Percentiles rank a stretch among this genome's conserved stretches.
Conservation (phyloP, 2,113 vertebrate genomes). For the Casuarius casuarius region DNA sequence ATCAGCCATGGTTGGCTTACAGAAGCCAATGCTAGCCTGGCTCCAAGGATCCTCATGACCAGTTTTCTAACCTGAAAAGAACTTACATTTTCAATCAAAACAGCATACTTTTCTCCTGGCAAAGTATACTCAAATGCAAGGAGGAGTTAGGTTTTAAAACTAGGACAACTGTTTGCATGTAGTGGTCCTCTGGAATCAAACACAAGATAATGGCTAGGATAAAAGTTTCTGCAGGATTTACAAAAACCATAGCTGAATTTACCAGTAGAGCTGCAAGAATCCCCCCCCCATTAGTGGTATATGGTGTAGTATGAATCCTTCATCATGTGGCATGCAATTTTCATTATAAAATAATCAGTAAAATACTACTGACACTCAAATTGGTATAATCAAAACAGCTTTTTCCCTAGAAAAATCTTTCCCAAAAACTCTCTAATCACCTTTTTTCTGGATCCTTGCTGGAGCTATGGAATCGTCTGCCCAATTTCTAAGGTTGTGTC, state of each 20-base stretch:
- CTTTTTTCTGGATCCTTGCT: neutral
- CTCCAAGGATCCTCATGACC: neutral
- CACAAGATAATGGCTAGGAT: neutral
- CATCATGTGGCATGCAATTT: neutral
- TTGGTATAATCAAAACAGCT: neutral
- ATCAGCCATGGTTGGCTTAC: neutral
- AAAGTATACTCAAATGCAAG: neutral
- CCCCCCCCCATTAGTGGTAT: rapidly evolving
- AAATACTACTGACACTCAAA: neutral
- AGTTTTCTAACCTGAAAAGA: neutral
- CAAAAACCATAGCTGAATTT: neutral
- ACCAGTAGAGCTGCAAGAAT: neutral
- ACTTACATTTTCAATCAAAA: neutral
- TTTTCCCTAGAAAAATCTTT: neutral
- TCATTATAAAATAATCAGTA: neutral
- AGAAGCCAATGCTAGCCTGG: neutral
- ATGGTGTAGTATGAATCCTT: neutral
- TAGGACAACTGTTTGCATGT: neutral
- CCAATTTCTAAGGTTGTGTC: neutral
- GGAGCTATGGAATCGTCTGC: neutral
- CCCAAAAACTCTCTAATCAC: neutral
- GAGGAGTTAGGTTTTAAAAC: neutral
- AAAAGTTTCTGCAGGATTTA: neutral
- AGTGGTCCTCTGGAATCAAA: neutral
- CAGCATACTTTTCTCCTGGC: neutral